phyloP scores from a whole-genome alignment of 2,113 vertebrate genomes.

The Lasiurus cinereus region DNA sequence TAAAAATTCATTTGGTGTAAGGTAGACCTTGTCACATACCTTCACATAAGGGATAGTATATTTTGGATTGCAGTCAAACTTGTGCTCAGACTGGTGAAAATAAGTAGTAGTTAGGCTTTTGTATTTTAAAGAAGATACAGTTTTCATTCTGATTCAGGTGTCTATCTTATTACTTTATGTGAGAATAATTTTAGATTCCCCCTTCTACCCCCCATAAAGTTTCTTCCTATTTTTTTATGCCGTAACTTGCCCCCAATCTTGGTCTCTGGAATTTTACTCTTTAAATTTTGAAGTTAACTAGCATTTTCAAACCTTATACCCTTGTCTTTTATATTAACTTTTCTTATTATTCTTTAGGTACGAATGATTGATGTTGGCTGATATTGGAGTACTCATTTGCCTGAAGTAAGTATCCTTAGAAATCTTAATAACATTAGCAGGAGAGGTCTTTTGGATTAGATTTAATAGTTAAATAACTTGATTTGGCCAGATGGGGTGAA shows the following conservation, averaged over 20 bases:
- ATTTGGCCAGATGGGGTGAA: background rate
- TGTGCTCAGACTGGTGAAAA: conserved; percentile 87
- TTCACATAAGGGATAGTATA: conserved; percentile 91
- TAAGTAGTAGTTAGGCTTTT: conserved; percentile 79
- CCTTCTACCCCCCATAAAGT: conserved; percentile 78
- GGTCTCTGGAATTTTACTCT: conserved; percentile 85
- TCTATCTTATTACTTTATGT: conserved; percentile 81
- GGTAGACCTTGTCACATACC: conserved; percentile 86
- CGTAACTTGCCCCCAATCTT: conserved; percentile 85
- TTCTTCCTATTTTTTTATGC: conserved; percentile 82
- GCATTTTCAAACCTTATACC: conserved; percentile 80
- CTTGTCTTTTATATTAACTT: conserved; percentile 83
- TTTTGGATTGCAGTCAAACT: conserved; percentile 89
- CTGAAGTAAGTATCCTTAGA: conserved; percentile 84
- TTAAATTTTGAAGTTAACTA: conserved; percentile 86
- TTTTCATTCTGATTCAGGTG: conserved; percentile 84
- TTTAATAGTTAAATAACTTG: background rate
- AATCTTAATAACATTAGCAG: background rate
- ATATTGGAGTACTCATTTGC: conserved; percentile 77
- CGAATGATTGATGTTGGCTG: conserved; percentile 89
- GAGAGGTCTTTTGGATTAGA: background rate
- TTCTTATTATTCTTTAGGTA: conserved; percentile 90
- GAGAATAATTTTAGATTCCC: conserved; percentile 82
- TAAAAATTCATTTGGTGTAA: conserved; percentile 77
- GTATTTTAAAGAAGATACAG: conserved; percentile 84